Conservation (phyloP, 1,140 invertebrate species). For the Drosophila murphyi region DNA sequence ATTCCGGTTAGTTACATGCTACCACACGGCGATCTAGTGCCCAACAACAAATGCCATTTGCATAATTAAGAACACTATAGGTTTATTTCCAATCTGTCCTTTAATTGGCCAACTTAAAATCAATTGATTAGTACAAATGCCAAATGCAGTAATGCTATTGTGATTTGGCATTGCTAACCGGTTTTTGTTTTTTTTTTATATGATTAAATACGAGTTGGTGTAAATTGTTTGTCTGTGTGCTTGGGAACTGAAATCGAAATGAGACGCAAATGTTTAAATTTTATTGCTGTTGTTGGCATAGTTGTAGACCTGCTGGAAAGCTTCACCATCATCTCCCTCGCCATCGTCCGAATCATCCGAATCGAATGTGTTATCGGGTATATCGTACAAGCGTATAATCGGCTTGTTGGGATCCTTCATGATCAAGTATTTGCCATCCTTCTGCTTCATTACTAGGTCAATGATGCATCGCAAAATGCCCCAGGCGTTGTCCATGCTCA, state of each 20-base stretch:
- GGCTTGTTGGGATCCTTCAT: slow-evolving; percentile 99
- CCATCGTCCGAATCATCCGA: slow-evolving; percentile 96
- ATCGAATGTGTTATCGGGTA: slow-evolving; percentile 99
- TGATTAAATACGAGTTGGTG: slow-evolving; percentile 30
- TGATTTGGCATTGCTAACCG: slow-evolving; percentile 65
- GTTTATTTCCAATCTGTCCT: slow-evolving; percentile 47
- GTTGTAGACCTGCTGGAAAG: slow-evolving; percentile 82
- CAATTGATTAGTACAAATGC: slow-evolving; percentile 49
- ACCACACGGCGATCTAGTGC: background rate
- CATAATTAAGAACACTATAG: slow-evolving; percentile 8
- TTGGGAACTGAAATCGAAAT: slow-evolving; percentile 31
- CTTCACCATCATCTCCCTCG: slow-evolving; percentile 90
- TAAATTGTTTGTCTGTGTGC: slow-evolving; percentile 27
- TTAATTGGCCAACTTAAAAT: slow-evolving; percentile 66
- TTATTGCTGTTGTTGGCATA: slow-evolving; percentile 73
- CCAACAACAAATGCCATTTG: background rate
- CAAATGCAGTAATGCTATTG: slow-evolving; percentile 33
- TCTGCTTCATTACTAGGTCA: slow-evolving; percentile 98
- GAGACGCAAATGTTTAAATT: slow-evolving; percentile 51
- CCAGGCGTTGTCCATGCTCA: slow-evolving; percentile 99
- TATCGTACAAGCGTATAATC: slow-evolving; percentile 97
- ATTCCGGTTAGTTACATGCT: background rate
- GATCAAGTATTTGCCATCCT: slow-evolving; percentile 98
- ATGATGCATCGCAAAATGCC: slow-evolving; percentile 99
- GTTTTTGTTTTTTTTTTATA: slow-evolving; percentile 38